A percentile compares a stretch with the other conserved stretches of the same genome.
phyloP scores from a whole-genome alignment of 2,888 invertebrate species.

The Orthonychiurus folsomi region DNA sequence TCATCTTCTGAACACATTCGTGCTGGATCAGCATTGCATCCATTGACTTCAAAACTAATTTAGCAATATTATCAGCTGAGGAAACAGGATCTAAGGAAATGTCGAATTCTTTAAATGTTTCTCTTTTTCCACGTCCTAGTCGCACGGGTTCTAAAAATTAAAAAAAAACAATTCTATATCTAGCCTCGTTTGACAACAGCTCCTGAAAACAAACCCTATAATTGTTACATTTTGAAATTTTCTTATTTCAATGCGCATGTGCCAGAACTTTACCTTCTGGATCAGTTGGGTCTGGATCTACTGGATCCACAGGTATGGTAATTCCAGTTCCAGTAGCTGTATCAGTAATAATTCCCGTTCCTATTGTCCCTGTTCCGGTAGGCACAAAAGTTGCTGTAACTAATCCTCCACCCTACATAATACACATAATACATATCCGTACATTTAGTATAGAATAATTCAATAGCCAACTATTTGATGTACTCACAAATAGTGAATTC shows the following conservation, averaged over 20 bases:
- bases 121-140: conserved; percentile 6
- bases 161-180: background rate
- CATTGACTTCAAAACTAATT: conserved; percentile 30
- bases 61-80: conserved; percentile 21
- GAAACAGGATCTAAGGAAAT: conserved; percentile 24
- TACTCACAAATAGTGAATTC: conserved; percentile 34
- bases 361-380: conserved; percentile 9
- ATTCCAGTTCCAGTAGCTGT: conserved; percentile 18
- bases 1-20: conserved; percentile 30
- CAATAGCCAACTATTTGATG: too few species aligned
- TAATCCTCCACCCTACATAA: too few species aligned
- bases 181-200: too few species aligned
- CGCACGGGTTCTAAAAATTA: background rate
- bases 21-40: conserved; percentile 30
- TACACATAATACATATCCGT: too few species aligned
- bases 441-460: background rate
- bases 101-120: conserved; percentile 12
- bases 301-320: conserved; percentile 2
- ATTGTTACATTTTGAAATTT: too few species aligned
- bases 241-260: too few species aligned
- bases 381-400: conserved; percentile 3
- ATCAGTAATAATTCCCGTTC: conserved; percentile 6
- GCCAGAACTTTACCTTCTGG: too few species aligned
- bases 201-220: too few species aligned
- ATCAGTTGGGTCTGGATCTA: too few species aligned